phyloP scores from a whole-genome alignment of 2,113 vertebrate genomes.

The Alectura lathami region DNA sequence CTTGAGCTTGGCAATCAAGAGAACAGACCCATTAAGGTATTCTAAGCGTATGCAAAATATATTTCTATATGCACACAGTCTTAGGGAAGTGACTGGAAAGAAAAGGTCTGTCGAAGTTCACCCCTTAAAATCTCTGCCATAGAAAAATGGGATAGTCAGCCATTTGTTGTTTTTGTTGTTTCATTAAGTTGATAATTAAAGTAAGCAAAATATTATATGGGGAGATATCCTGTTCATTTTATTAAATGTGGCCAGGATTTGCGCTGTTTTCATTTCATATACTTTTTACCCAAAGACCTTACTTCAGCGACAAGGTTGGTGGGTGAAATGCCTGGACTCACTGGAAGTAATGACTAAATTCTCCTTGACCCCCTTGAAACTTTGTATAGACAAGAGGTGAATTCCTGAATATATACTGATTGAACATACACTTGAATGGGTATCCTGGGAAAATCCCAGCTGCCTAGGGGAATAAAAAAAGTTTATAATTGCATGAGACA shows the following conservation, averaged over 20 bases:
- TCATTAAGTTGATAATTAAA: background rate
- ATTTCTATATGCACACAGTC: background rate
- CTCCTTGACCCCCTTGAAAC: constrained; percentile 70
- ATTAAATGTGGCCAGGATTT: background rate
- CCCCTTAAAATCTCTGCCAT: background rate
- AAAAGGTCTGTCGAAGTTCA: background rate
- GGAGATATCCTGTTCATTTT: background rate
- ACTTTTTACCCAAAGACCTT: constrained; percentile 31
- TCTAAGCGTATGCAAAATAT: constrained; percentile 7
- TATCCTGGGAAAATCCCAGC: constrained; percentile 69
- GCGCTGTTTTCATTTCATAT: constrained; percentile 22
- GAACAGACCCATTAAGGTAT: background rate
- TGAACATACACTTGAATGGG: constrained; percentile 65
- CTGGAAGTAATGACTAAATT: constrained; percentile 62
- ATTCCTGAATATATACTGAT: constrained; percentile 69
- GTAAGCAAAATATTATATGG: background rate
- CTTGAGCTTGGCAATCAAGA: constrained; percentile 1
- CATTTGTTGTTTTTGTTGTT: background rate
- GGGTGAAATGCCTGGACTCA: constrained; percentile 57
- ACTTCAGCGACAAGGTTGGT: constrained; percentile 26
- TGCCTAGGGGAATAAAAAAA: constrained; percentile 59
- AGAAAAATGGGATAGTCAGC: background rate
- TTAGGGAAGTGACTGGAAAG: background rate
- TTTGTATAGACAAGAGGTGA: constrained; percentile 69
- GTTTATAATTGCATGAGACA: constrained; percentile 57